Evolutionary conservation across 2,797 vertebrate genomes (phyloP).

Genomic region (Sorex maritimensis): DNA sequence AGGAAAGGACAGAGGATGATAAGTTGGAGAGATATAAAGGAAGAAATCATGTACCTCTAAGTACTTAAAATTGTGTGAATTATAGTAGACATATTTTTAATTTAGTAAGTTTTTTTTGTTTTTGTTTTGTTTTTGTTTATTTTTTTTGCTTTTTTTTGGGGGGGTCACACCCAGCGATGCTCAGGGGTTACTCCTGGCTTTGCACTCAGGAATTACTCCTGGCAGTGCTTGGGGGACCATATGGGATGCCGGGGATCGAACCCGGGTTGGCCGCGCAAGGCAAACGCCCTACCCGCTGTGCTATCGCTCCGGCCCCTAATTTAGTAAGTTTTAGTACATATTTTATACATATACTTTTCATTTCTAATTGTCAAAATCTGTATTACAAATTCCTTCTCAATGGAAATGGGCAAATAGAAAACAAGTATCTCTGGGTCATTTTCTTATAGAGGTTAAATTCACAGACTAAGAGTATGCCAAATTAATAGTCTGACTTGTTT

Average conservation of each 20-base stretch:
- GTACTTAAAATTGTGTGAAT: neutral
- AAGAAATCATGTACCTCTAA: neutral
- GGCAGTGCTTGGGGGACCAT: too few species aligned
- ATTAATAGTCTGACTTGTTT: neutral
- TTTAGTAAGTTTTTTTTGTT: neutral
- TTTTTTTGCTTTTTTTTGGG: too few species aligned
- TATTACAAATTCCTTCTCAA: neutral
- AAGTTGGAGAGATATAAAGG: neutral
- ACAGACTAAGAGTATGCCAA: neutral
- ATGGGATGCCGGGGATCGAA: too few species aligned
- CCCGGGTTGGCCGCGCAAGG: too few species aligned
- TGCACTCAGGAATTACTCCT: too few species aligned
- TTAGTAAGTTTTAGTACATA: neutral
- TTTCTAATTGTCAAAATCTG: slow-evolving; percentile 14
- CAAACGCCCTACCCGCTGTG: too few species aligned
- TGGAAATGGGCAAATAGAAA: slow-evolving; percentile 27
- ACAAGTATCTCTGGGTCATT: neutral
- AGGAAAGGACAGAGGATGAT: neutral
- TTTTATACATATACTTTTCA: neutral
- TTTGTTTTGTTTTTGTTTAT: too few species aligned
- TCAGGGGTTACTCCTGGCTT: too few species aligned
- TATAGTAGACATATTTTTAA: neutral
- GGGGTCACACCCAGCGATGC: too few species aligned
- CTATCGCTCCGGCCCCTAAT: too few species aligned
- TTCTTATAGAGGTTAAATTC: neutral